phyloP scores from a whole-genome alignment of 2,888 invertebrate genomes.

The Falcaria lacertinaria region DNA sequence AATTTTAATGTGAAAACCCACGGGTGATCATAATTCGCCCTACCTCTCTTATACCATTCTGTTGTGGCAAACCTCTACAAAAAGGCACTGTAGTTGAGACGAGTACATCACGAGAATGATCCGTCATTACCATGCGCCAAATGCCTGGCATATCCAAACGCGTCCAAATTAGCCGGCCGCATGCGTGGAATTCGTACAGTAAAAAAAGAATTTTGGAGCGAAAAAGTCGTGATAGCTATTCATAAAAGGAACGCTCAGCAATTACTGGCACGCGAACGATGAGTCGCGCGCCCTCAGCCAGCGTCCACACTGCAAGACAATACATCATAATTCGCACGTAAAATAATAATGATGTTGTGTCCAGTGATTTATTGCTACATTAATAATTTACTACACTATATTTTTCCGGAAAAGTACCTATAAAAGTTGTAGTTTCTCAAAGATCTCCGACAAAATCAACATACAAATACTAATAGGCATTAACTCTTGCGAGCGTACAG shows the following conservation, averaged over 20 bases:
- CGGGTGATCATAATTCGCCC: no score
- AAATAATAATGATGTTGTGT: neutral
- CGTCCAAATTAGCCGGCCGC: slow-evolving; percentile 61
- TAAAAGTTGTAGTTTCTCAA: no score
- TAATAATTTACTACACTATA: neutral
- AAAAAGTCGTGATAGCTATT: slow-evolving; percentile 79
- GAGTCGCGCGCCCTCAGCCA: slow-evolving; percentile 65
- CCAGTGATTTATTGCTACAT: neutral
- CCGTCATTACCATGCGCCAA: slow-evolving; percentile 33
- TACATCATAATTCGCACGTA: slow-evolving; percentile 11
- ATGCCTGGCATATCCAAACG: slow-evolving; percentile 68
- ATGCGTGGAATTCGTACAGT: slow-evolving; percentile 68
- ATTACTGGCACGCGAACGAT: slow-evolving; percentile 77
- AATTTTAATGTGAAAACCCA: no score
- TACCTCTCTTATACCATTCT: no score
- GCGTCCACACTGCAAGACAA: slow-evolving; percentile 42
- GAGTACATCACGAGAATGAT: slow-evolving; percentile 16
- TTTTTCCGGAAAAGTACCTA: no score
- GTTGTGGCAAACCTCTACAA: no score
- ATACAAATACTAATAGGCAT: no score
- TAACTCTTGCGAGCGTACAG: no score
- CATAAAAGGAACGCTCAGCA: slow-evolving; percentile 73
- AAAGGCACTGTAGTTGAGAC: neutral
- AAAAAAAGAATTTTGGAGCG: slow-evolving; percentile 70
- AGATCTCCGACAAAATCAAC: no score